Conservation (phyloP, 2,888 invertebrate genomes). For the Lacanobia wlatinum region DNA sequence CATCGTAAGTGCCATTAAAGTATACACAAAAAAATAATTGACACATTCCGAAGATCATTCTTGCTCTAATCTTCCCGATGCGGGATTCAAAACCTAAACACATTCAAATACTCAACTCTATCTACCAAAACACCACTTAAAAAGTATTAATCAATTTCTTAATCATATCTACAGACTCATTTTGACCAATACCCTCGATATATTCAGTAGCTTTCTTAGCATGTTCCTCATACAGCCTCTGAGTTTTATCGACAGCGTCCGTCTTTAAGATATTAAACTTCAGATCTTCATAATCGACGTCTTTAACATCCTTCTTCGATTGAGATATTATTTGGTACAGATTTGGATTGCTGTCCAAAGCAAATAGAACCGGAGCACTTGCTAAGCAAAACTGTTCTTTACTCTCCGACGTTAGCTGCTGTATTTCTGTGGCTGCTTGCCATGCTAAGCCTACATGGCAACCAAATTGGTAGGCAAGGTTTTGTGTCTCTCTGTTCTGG, state of each 20-base stretch:
- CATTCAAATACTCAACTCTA: background rate
- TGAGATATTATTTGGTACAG: constrained; percentile 92
- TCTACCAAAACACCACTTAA: constrained; percentile 51
- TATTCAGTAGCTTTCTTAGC: constrained; percentile 83
- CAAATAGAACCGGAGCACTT: constrained; percentile 96
- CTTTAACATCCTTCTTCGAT: constrained; percentile 92
- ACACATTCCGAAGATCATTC: background rate
- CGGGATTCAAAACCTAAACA: constrained; percentile 12
- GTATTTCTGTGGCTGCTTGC: constrained; percentile 92
- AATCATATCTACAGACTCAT: constrained; percentile 87
- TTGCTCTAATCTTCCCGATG: constrained; percentile 21
- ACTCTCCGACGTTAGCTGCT: constrained; percentile 90
- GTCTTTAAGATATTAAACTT: constrained; percentile 88
- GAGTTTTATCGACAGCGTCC: constrained; percentile 85
- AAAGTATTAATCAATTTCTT: constrained; percentile 86
- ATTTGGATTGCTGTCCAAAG: constrained; percentile 94
- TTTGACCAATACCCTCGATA: constrained; percentile 82
- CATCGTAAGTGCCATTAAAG: background rate
- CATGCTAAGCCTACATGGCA: constrained; percentile 95
- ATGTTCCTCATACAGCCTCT: constrained; percentile 84
- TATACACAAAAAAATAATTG: too few species aligned
- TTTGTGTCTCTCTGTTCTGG: constrained; percentile 92
- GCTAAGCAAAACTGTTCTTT: constrained; percentile 93
- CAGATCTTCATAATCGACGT: constrained; percentile 92
- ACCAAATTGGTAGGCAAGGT: constrained; percentile 94